Conservation (phyloP, 2,113 vertebrate species). For the Anthoscopus minutus region DNA sequence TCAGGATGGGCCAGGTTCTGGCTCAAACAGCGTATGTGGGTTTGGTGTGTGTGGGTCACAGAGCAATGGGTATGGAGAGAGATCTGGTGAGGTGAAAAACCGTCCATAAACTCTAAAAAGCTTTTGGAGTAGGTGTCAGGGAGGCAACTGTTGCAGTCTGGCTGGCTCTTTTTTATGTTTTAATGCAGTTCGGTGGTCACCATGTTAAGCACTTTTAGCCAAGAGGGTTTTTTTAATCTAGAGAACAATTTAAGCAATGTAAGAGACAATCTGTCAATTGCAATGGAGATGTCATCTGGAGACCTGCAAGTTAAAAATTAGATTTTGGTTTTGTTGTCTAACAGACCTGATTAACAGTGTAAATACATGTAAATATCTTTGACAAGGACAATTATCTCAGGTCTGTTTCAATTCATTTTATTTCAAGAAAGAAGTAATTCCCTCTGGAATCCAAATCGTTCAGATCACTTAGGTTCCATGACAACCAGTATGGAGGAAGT, state of each 20-base stretch:
- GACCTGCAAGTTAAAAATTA: background rate
- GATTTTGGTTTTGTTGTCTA: background rate
- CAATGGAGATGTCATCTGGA: background rate
- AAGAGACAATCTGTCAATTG: background rate
- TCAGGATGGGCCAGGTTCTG: background rate
- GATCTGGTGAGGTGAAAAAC: background rate
- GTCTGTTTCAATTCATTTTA: constrained; percentile 27
- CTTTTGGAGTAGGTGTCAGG: background rate
- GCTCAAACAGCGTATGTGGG: rapidly evolving
- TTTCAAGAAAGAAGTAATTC: constrained; percentile 3
- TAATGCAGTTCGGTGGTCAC: background rate
- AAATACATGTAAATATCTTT: constrained; percentile 25
- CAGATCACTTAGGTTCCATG: background rate
- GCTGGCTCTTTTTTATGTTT: background rate
- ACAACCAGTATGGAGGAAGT: constrained; percentile 28
- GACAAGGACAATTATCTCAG: constrained; percentile 23
- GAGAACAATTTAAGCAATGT: background rate
- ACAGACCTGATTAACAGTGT: background rate
- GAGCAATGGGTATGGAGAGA: background rate
- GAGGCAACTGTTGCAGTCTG: background rate
- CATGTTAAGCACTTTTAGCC: background rate
- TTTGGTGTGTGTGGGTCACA: background rate
- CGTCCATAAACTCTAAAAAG: background rate
- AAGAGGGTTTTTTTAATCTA: background rate
- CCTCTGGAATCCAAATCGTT: background rate